Percentiles rank a stretch among this genome's conserved stretches.
Conservation (phyloP, 2,113 vertebrate genomes). For the Nesogale talazaci region DNA sequence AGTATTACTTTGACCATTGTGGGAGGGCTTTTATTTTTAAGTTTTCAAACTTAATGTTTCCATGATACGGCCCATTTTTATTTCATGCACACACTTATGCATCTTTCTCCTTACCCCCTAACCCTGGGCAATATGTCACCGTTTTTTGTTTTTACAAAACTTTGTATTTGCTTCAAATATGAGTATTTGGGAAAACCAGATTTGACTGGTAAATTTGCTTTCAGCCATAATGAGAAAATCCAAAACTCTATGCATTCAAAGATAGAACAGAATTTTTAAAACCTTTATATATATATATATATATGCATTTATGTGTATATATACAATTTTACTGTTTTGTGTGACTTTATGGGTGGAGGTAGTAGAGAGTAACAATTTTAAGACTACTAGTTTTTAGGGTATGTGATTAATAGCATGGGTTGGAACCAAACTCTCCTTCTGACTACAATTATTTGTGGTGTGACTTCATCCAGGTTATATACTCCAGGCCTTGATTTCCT, state of each 20-base stretch:
- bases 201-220: background rate
- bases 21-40: too few relatives aligned
- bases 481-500: background rate
- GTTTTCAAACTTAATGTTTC: background rate
- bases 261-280: background rate
- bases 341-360: background rate
- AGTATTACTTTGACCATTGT: too few relatives aligned
- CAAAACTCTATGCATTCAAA: background rate
- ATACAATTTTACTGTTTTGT: too few relatives aligned
- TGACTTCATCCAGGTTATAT: background rate
- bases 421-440: background rate
- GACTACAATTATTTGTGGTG: too few relatives aligned
- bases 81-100: background rate
- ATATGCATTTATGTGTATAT: too few relatives aligned
- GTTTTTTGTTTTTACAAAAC: too few relatives aligned
- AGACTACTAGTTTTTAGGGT: background rate
- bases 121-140: too few relatives aligned
- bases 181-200: too few relatives aligned
- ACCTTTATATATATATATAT: too few relatives aligned
- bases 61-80: background rate
- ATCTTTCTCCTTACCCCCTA: too few relatives aligned
- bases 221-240: too few relatives aligned
- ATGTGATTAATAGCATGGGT: rapidly evolving
- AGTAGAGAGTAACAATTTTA: background rate
- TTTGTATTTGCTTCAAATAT: too few relatives aligned